Conservation (phyloP, 2,888 invertebrate species). For the Chelonus formosanus region DNA sequence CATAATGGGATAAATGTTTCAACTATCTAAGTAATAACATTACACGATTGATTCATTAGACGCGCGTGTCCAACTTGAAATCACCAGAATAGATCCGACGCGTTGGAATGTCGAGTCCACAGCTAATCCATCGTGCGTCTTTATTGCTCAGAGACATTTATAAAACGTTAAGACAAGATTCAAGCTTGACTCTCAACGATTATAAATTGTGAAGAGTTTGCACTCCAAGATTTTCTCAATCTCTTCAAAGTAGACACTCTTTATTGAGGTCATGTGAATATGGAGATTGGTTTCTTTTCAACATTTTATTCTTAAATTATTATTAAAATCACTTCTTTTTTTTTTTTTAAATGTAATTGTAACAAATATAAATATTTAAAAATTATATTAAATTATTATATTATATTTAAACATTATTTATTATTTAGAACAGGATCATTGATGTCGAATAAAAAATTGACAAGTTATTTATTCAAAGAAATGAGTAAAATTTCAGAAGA, state of each 20-base stretch:
- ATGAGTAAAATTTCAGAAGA: conserved; percentile 23
- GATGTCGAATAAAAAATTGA: neutral
- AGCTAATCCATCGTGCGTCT: conserved; percentile 64
- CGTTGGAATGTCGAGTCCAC: conserved; percentile 59
- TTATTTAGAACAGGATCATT: neutral
- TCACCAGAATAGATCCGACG: conserved; percentile 63
- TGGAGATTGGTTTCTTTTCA: too few relatives aligned
- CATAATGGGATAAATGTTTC: too few relatives aligned
- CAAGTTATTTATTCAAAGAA: conserved; percentile 9
- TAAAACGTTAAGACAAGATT: conserved; percentile 41
- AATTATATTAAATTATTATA: neutral
- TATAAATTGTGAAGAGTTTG: conserved; percentile 52
- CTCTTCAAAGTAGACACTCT: neutral
- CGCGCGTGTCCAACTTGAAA: conserved; percentile 65
- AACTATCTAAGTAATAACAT: conserved; percentile 8
- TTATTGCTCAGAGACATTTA: conserved; percentile 56
- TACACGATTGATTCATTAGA: conserved; percentile 64
- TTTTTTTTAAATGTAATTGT: too few relatives aligned
- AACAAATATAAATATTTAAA: conserved; percentile 6
- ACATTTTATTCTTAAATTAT: conserved; percentile 2
- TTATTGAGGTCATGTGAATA: neutral
- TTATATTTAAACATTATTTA: neutral
- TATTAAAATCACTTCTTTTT: neutral
- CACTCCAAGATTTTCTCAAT: conserved; percentile 19
- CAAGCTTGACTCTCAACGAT: conserved; percentile 48